Conservation (phyloP, 2,797 vertebrate species). For the Halcyon badia region DNA sequence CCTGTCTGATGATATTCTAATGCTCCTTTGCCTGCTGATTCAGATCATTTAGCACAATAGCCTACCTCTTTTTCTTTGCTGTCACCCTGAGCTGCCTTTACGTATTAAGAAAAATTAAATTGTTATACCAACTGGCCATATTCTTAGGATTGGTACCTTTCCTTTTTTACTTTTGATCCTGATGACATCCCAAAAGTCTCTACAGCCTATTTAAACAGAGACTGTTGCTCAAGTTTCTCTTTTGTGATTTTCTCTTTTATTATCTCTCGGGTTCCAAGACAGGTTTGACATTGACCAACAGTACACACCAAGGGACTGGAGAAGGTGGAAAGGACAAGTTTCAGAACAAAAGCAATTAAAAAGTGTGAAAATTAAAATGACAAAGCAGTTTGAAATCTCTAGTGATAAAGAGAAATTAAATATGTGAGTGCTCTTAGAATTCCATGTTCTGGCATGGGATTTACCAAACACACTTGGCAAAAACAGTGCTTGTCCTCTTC, state of each 20-base stretch:
- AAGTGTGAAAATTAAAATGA: conserved; percentile 61
- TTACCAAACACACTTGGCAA: background rate
- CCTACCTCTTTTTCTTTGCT: background rate
- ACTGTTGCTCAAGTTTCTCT: background rate
- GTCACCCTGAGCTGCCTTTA: background rate
- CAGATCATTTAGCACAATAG: background rate
- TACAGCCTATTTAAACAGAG: background rate
- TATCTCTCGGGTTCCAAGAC: background rate
- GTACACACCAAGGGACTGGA: background rate
- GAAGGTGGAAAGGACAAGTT: conserved; percentile 44
- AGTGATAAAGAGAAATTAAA: conserved; percentile 44
- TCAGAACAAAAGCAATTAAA: conserved; percentile 63
- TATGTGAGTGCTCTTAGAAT: background rate
- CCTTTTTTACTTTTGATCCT: background rate
- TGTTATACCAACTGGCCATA: background rate
- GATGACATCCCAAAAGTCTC: background rate
- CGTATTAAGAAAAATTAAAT: background rate
- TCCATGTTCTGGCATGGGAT: background rate
- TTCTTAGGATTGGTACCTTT: background rate
- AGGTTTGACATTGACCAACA: background rate
- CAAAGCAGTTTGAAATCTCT: conserved; percentile 38
- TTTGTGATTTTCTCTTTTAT: background rate
- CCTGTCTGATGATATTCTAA: background rate
- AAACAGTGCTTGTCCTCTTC: background rate
- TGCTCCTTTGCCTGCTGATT: background rate